Percentiles rank a stretch among this genome's conserved stretches.
Conservation (phyloP, 2,888 invertebrate species). For the Drosophila nigricruria region DNA sequence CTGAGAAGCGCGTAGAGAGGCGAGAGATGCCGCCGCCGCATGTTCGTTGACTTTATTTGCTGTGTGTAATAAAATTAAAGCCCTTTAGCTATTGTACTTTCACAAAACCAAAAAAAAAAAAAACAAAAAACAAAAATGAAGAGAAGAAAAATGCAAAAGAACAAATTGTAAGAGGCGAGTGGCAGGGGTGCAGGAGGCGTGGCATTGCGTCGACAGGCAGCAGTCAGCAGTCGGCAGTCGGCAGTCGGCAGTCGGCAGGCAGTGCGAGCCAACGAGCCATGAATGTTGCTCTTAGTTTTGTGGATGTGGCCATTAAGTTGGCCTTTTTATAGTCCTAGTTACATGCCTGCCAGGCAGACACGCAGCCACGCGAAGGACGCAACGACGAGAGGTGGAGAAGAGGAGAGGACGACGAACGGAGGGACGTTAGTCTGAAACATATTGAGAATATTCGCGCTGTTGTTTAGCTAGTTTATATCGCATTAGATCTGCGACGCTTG, state of each 20-base stretch:
- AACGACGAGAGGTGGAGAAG: not conserved
- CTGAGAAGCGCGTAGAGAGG: slow-evolving; percentile 9
- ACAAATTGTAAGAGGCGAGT: slow-evolving; percentile 62
- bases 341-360: slow-evolving; percentile 35
- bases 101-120: slow-evolving; percentile 39
- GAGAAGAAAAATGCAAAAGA: slow-evolving; percentile 31
- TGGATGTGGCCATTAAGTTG: slow-evolving; percentile 80
- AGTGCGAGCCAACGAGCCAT: slow-evolving; percentile 70
- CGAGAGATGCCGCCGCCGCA: slow-evolving; percentile 59
- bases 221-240: slow-evolving; percentile 6
- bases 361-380: not conserved
- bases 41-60: slow-evolving; percentile 80
- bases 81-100: slow-evolving; percentile 80
- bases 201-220: slow-evolving; percentile 11
- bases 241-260: slow-evolving; percentile 8
- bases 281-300: slow-evolving; percentile 75
- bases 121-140: slow-evolving; percentile 8
- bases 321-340: slow-evolving; percentile 73
- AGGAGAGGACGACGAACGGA: not conserved
- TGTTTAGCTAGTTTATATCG: slow-evolving; percentile 34
- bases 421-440: slow-evolving; percentile 21
- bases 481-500: slow-evolving; percentile 24
- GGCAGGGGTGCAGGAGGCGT: slow-evolving; percentile 1
- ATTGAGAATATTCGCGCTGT: slow-evolving; percentile 43
- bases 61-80: slow-evolving; percentile 80